phyloP scores from a whole-genome alignment of 2,113 vertebrate species.

The Lagopus muta region DNA sequence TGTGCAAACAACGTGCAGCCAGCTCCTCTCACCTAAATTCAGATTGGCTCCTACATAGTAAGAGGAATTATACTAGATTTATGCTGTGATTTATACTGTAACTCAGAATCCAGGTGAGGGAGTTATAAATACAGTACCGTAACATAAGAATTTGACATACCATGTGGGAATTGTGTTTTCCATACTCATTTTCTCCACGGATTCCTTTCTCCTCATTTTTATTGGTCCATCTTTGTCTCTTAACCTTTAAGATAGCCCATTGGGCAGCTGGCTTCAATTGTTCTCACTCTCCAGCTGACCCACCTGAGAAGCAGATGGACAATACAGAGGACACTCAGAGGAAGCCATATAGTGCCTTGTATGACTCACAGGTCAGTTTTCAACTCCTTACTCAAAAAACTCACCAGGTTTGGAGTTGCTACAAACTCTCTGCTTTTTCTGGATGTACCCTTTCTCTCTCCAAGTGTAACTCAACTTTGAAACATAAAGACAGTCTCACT shows the following conservation, averaged over 20 bases:
- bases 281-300: neutral
- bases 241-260: neutral
- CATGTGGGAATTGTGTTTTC: neutral
- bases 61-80: neutral
- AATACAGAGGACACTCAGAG: neutral
- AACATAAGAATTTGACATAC: neutral
- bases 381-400: neutral
- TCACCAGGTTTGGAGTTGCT: neutral
- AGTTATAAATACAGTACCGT: neutral
- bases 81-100: neutral
- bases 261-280: neutral
- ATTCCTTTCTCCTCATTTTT: neutral
- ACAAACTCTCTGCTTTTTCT: neutral
- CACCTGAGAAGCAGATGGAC: neutral
- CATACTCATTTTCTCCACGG: neutral
- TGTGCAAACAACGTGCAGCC: rapidly evolving
- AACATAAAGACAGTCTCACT: neutral
- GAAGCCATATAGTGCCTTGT: rapidly evolving
- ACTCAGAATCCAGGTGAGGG: neutral
- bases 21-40: neutral
- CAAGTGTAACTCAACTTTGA: neutral
- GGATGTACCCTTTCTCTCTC: neutral
- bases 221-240: neutral
- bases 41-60: rapidly evolving
- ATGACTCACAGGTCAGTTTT: neutral